phyloP scores from a whole-genome alignment of 2,113 vertebrate genomes.

The rat (Rattus norvegicus) region DNA sequence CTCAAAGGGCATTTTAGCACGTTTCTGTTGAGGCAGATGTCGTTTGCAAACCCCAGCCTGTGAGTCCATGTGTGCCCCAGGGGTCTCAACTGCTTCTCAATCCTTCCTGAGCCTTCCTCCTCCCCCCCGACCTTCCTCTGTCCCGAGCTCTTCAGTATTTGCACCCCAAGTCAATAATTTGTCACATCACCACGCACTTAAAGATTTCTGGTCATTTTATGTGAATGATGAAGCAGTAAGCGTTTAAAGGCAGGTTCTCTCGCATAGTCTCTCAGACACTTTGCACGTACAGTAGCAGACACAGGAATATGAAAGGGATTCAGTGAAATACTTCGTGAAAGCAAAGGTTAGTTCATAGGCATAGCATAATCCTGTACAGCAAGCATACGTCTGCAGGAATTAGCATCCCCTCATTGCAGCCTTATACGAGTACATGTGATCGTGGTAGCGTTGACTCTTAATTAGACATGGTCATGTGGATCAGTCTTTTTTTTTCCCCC shows the following conservation, averaged over 20 bases:
- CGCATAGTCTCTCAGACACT: background rate
- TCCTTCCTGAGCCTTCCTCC: background rate
- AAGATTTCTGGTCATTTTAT: slow-evolving; percentile 1
- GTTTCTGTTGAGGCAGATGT: background rate
- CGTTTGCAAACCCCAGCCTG: background rate
- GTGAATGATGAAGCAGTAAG: slow-evolving; percentile 21
- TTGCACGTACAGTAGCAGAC: background rate
- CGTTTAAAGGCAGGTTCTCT: background rate
- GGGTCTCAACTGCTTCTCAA: background rate
- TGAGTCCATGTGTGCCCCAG: background rate
- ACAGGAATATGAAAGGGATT: background rate
- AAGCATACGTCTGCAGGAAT: slow-evolving; percentile 34
- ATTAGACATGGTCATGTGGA: background rate
- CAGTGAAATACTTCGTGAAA: slow-evolving; percentile 7
- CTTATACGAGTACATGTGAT: background rate
- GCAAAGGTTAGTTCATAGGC: background rate
- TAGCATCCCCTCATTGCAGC: background rate
- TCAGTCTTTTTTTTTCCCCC: background rate
- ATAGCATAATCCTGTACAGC: slow-evolving; percentile 39
- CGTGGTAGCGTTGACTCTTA: background rate
- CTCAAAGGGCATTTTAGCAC: background rate
- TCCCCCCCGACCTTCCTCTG: background rate
- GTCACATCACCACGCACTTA: background rate
- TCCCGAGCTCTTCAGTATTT: background rate
- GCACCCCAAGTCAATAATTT: background rate